Percentiles rank a stretch among this genome's conserved stretches.
Evolutionary conservation across 2,113 vertebrate species (phyloP).

Genomic region (Platichthys stellatus): DNA sequence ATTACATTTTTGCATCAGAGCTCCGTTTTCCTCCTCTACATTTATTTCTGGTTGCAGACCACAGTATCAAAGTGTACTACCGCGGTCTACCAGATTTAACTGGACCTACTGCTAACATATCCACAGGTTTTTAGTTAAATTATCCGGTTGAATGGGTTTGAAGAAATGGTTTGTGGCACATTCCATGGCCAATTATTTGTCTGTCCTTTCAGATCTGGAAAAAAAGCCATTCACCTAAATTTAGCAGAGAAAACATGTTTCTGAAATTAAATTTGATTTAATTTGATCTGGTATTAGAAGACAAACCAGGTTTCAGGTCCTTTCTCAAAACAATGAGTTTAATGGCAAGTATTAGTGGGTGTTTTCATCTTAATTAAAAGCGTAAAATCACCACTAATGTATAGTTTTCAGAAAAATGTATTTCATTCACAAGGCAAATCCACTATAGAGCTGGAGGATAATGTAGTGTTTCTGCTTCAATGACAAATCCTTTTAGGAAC

Average conservation of each 20-base stretch:
- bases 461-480: background rate
- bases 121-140: constrained; percentile 4
- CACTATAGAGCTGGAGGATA: background rate
- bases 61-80: constrained; percentile 11
- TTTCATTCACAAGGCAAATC: background rate
- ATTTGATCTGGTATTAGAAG: background rate
- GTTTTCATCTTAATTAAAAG: background rate
- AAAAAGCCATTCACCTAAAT: background rate
- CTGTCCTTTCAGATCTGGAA: background rate
- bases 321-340: background rate
- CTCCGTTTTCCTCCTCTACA: constrained; percentile 3
- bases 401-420: background rate
- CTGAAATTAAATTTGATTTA: background rate
- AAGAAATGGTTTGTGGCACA: constrained; percentile 2
- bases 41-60: constrained; percentile 18
- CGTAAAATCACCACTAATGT: too few species aligned
- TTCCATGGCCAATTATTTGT: constrained; percentile 2
- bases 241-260: background rate
- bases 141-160: background rate
- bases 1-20: constrained; percentile 23
- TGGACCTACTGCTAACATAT: constrained; percentile 2
- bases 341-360: background rate
- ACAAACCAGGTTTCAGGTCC: background rate
- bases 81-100: constrained; percentile 10
- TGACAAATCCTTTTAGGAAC: background rate